Evolutionary conservation across 2,113 vertebrate species (phyloP).

Genomic region (Chunga burmeisteri): DNA sequence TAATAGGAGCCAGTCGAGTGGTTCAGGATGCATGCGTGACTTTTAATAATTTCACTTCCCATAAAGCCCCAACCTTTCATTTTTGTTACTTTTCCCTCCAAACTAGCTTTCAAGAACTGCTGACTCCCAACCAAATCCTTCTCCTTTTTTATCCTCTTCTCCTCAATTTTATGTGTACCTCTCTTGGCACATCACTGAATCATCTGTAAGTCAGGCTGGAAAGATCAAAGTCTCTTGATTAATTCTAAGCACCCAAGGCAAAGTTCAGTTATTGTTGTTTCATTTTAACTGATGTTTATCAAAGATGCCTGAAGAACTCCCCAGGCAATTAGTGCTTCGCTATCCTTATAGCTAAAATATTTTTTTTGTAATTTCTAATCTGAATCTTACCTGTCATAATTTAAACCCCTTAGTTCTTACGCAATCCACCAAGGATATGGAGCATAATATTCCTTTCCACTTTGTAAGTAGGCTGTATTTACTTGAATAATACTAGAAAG

Average conservation of each 20-base stretch:
- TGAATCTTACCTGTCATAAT: neutral
- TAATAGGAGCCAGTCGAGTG: neutral
- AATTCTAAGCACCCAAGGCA: neutral
- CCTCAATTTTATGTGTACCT: neutral
- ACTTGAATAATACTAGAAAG: neutral
- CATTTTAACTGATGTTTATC: neutral
- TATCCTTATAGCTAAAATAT: neutral
- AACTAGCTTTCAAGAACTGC: neutral
- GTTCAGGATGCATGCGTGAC: neutral
- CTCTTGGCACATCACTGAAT: neutral
- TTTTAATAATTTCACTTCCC: neutral
- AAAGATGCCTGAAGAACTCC: neutral
- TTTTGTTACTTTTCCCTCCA: neutral
- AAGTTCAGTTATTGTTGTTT: neutral
- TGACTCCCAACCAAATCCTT: neutral
- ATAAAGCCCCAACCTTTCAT: neutral
- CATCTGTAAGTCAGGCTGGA: neutral
- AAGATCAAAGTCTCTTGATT: neutral
- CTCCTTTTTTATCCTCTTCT: neutral
- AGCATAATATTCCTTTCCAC: neutral
- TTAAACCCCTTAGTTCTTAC: neutral
- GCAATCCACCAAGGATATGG: neutral
- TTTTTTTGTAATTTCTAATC: neutral
- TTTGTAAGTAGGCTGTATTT: neutral
- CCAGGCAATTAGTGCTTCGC: neutral